Percentiles rank a stretch among this genome's conserved stretches.
These are phyloP conservation scores for Gephyroberyx darwinii DNA, from an alignment of 2,797 vertebrate genomes.

Conservation along the genomic window DNA sequence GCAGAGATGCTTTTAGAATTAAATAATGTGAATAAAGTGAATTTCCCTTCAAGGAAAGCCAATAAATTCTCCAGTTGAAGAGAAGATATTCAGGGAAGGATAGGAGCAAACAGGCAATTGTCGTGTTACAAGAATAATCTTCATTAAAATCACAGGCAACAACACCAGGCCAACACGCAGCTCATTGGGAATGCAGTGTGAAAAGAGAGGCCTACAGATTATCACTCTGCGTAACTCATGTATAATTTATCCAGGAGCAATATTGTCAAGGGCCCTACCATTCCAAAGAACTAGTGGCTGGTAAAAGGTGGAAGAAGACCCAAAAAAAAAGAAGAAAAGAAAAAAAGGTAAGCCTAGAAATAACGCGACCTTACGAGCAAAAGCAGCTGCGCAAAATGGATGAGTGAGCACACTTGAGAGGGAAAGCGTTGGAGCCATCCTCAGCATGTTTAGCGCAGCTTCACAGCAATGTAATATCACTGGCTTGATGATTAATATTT, in stretches of 20 bases:
- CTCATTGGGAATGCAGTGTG: constrained; percentile 86
- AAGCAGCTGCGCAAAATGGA: constrained; percentile 67
- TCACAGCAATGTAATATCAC: constrained; percentile 70
- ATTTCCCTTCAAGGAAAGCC: constrained; percentile 39
- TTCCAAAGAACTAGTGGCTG: constrained; percentile 73
- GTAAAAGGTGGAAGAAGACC: constrained; percentile 70
- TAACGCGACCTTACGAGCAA: constrained; percentile 62
- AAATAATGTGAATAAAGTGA: constrained; percentile 37
- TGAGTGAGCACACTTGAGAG: constrained; percentile 58
- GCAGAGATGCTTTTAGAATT: constrained; percentile 38
- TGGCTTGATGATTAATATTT: constrained; percentile 78
- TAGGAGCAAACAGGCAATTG: constrained; percentile 80
- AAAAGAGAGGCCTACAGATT: constrained; percentile 84
- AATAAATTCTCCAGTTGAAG: constrained; percentile 46
- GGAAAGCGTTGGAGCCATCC: constrained; percentile 59
- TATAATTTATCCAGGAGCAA: constrained; percentile 83
- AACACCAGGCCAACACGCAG: constrained; percentile 82
- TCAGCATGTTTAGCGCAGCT: constrained; percentile 71
- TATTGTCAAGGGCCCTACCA: constrained; percentile 77
- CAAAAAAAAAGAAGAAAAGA: constrained; percentile 15
- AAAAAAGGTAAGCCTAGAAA: constrained; percentile 66
- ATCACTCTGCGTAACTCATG: constrained; percentile 81
- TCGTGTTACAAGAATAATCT: constrained; percentile 83
- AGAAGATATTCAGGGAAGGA: constrained; percentile 74
- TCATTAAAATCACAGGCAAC: constrained; percentile 84